Evolutionary conservation across 2,888 invertebrate species (phyloP), one percentile per base, ranked within the genome.

Genomic region (Oithona nana): DNA sequence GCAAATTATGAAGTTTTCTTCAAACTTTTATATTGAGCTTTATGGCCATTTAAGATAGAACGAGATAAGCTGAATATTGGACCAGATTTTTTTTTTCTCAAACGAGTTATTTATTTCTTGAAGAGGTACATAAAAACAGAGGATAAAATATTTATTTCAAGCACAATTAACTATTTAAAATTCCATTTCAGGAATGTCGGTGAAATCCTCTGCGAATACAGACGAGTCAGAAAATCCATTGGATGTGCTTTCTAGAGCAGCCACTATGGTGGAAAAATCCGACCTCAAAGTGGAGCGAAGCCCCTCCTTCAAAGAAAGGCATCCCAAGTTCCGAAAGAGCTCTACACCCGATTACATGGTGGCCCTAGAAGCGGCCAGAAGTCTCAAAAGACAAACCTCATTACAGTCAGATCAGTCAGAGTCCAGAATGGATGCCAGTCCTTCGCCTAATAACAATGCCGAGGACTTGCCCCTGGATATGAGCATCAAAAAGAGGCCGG

Each of bases 241-340:
- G 73, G 88, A 88, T 71, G 88, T 89, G 68, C 78, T 89, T 67
- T 88, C 88, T 67, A 80, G 88, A 70, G 88, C 88, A 65, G 88
- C 88, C 26, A 87, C 87, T 26, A 88, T 88, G 87, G 83, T 88
- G 49, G 59, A 59, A 50, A 51, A 51, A 22, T 51, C 24, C 52
- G n/a, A 6, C 8, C 6, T 2, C 1, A 24, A 52, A 20, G 6
- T 52, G 1, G 59, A 59, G 24, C 30, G 62, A 6, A 62, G 56
- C 30, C 29, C 48, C n/a, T 62, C 62, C 8, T 62, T 62, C 20
- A 62, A 62, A 26, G 62, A 62, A 56, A 13, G 52, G n/a, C 55
- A 56, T 39, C 62, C 62, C 2, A 62, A 62, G 39, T 62, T 62
- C 56, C 55, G 62, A 24, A 62, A 62, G 28, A 54, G 30, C 31